A percentile compares a stretch with the other conserved stretches of the same genome.
Conservation (phyloP, 1,140 invertebrate species). For the Ips typographus region DNA sequence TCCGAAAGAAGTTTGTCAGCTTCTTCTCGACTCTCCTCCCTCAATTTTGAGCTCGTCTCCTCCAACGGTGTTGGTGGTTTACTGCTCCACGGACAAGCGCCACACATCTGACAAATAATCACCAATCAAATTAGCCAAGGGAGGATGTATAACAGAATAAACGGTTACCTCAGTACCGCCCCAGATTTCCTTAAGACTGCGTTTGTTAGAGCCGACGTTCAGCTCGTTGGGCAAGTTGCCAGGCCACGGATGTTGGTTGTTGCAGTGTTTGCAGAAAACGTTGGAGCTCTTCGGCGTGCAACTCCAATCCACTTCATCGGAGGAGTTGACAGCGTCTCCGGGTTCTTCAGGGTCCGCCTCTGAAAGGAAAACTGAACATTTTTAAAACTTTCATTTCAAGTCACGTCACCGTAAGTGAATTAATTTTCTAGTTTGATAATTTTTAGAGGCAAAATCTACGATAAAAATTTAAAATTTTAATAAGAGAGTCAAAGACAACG, state of each 20-base stretch:
- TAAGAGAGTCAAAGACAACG: too few relatives aligned
- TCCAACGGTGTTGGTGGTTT: slow-evolving; percentile 3
- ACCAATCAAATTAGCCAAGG: neutral
- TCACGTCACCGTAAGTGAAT: too few relatives aligned
- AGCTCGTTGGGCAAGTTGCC: neutral
- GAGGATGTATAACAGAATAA: neutral
- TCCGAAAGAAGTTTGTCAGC: slow-evolving; percentile 48
- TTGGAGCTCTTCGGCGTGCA: neutral
- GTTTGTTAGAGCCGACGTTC: too few relatives aligned
- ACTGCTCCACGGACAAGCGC: neutral
- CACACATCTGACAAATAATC: neutral
- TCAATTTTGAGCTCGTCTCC: slow-evolving; percentile 27
- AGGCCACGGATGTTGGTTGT: slow-evolving; percentile 6
- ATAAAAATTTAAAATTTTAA: too few relatives aligned
- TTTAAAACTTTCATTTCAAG: too few relatives aligned
- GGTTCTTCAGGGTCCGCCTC: too few relatives aligned
- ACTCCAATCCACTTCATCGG: slow-evolving; percentile 2
- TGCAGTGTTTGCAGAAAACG: slow-evolving; percentile 12
- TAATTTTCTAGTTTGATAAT: too few relatives aligned
- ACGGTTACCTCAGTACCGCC: slow-evolving; percentile 8
- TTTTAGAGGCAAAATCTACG: too few relatives aligned
- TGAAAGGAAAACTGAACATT: too few relatives aligned
- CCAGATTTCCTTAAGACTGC: slow-evolving; percentile 7
- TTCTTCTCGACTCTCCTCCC: slow-evolving; percentile 47
- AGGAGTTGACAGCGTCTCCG: too few relatives aligned